Evolutionary conservation across 2,888 invertebrate genomes (phyloP), one percentile per base, ranked within the genome.

Genomic region (Drosophila mercatorum): DNA sequence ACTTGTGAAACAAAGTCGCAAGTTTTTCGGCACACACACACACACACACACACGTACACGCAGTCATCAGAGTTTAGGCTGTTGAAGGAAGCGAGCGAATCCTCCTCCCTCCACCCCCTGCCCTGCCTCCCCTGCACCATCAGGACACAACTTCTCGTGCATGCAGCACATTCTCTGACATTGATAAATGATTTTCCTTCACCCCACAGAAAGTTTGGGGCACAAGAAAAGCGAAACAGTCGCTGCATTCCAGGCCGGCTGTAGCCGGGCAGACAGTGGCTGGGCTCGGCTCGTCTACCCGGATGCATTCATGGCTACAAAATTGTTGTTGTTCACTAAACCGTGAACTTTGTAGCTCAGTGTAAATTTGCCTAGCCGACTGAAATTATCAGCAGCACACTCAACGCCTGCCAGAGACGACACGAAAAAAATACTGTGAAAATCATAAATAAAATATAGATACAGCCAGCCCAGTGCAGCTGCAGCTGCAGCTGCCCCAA

Each of bases 1-100:
- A 90, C 90, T 87, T 88, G 87, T 72, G 75, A 88, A 87, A 87
- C 90, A 90, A 90, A 88, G 90, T 90, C 87, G 59, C 68, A 85
- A 89, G 89, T 86, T 86, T 85, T 82, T 62, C 72, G 75, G 75
- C 73, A 47, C 64, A 41, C 43, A 22, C 26, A 22, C 12, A 10
- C 12, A n/a, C 40, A 64, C 47, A 8, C 47, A 26, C 14, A 3
- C 26, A 26, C 46, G 7, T 28, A 28, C 56, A 68, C 47, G 43
- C 26, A 28, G 26, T 34, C 26, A 44, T 38, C 47, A 51, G 62
- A 60, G 52, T 67, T 68, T 75, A 67, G 83, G 69, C 80, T 64
- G 65, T 75, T 59, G 36, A 36, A 22, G 68, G 36, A 68, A 53
- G 40, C 46, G 11, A 11, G 17, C 7, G 6, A 14, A 14, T 12